These are phyloP conservation scores for Melanaphis sacchari DNA, from an alignment of 1,140 invertebrate genomes.

Conservation along the genomic window DNA sequence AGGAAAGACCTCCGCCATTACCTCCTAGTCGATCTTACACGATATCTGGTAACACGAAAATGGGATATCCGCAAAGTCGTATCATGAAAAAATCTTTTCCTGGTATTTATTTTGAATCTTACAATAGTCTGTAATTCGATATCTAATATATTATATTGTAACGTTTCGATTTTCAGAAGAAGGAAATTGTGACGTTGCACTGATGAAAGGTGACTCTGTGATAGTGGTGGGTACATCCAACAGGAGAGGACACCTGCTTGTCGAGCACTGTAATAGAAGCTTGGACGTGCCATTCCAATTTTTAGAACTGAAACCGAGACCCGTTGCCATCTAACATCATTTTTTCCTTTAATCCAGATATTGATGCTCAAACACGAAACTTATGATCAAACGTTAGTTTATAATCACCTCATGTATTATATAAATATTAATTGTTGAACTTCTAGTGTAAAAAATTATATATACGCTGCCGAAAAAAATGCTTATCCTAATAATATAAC, in stretches of 20 bases:
- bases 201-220: slow-evolving; percentile 83
- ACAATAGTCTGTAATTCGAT: background rate
- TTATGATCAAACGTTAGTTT: slow-evolving; percentile 39
- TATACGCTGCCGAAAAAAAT: background rate
- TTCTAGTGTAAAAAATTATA: background rate
- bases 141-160: background rate
- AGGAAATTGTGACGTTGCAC: slow-evolving; percentile 69
- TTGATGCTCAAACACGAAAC: slow-evolving; percentile 20
- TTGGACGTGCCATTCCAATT: slow-evolving; percentile 88
- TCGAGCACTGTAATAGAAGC: slow-evolving; percentile 81
- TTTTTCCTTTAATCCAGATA: no score
- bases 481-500: background rate
- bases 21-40: slow-evolving; percentile 89
- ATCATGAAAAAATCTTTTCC: slow-evolving; percentile 90
- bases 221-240: slow-evolving; percentile 82
- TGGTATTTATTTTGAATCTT: slow-evolving; percentile 65
- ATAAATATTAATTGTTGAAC: slow-evolving; percentile 7
- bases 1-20: slow-evolving; percentile 89
- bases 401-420: background rate
- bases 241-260: slow-evolving; percentile 80
- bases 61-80: slow-evolving; percentile 90
- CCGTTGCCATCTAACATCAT: slow-evolving; percentile 44
- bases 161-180: slow-evolving; percentile 66
- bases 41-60: slow-evolving; percentile 88
- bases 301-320: slow-evolving; percentile 74